Percentiles rank a stretch among this genome's conserved stretches.
These are phyloP conservation scores for Ceratina calcarata DNA, from an alignment of 1,140 invertebrate genomes.

Conservation along the genomic window DNA sequence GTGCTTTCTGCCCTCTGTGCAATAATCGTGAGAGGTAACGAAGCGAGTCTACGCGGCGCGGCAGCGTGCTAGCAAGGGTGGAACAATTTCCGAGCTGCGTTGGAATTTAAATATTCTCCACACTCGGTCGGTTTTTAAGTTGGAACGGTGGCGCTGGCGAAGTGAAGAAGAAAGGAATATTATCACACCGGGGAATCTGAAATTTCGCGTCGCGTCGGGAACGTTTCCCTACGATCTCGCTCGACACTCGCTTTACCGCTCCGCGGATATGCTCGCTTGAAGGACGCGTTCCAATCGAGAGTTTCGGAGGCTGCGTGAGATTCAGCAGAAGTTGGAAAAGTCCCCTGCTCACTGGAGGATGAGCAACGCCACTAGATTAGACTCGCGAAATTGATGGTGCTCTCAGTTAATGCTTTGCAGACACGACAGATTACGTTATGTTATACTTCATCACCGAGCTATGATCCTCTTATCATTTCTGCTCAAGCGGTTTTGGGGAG, in stretches of 20 bases:
- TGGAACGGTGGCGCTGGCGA: not conserved
- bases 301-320: not conserved
- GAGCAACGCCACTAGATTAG: constrained; percentile 15
- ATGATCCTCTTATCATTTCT: too few relatives aligned
- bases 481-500: too few relatives aligned
- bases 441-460: constrained; percentile 4
- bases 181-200: constrained; percentile 19
- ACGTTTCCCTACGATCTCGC: not conserved
- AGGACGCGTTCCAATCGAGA: constrained; percentile 1
- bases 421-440: not conserved
- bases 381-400: constrained; percentile 6
- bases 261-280: not conserved
- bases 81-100: constrained; percentile 39
- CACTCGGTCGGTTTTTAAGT: constrained; percentile 43
- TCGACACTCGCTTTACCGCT: not conserved
- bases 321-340: constrained; percentile 29
- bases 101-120: constrained; percentile 59
- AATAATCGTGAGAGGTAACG: constrained; percentile 68
- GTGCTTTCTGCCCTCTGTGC: constrained; percentile 45
- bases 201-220: constrained; percentile 15
- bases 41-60: constrained; percentile 41
- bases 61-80: constrained; percentile 36
- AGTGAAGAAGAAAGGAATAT: not conserved
- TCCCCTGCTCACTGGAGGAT: not conserved
- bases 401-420: not conserved